These are phyloP conservation scores for Druon quercuslanigerum DNA, from an alignment of 1,140 invertebrate species.

Conservation along the genomic window DNA sequence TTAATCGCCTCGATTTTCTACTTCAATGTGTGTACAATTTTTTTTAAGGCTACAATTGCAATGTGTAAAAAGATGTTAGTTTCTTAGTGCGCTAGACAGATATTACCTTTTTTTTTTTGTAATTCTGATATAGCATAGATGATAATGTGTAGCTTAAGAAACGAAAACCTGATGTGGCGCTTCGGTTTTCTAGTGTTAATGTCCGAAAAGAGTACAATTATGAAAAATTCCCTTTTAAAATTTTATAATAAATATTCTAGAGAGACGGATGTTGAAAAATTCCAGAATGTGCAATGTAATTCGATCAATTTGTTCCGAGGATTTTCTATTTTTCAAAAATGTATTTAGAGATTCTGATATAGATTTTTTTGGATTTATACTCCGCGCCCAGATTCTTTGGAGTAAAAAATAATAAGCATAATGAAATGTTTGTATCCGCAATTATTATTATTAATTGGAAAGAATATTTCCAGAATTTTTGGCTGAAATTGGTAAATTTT, in stretches of 20 bases:
- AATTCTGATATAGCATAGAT: constrained; percentile 34
- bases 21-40: constrained; percentile 37
- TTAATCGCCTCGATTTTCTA: constrained; percentile 3
- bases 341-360: not conserved
- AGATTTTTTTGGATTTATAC: constrained; percentile 35
- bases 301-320: not conserved
- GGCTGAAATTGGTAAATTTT: not conserved
- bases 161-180: constrained; percentile 6
- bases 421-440: constrained; percentile 52
- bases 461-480: constrained; percentile 42
- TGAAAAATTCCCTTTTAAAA: constrained; percentile 33
- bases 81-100: constrained; percentile 45
- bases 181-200: constrained; percentile 14
- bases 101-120: constrained; percentile 41
- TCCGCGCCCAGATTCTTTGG: constrained; percentile 13
- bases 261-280: not conserved
- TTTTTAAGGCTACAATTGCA: constrained; percentile 36
- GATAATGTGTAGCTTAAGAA: constrained; percentile 32
- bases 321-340: constrained; percentile 19
- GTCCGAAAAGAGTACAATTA: constrained; percentile 38
- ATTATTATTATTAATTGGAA: constrained; percentile 34
- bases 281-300: not conserved
- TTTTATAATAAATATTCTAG: constrained; percentile 35
- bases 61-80: constrained; percentile 42
- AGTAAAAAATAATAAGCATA: constrained; percentile 32